Percentiles rank a stretch among this genome's conserved stretches.
Conservation (phyloP, 2,888 invertebrate species). For the Parnassius mnemosyne region DNA sequence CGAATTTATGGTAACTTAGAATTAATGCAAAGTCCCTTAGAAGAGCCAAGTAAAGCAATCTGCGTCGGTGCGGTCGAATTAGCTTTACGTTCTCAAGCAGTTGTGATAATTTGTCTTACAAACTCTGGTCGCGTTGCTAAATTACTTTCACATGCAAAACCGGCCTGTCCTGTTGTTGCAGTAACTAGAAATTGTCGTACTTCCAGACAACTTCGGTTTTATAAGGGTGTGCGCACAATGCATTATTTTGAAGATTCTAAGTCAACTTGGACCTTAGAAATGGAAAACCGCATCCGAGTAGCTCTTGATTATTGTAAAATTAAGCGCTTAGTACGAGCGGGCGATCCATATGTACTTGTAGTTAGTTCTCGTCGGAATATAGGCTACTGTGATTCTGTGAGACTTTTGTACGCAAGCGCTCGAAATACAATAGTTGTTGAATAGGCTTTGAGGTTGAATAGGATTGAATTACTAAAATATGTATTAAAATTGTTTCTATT, state of each 20-base stretch:
- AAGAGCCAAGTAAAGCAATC: constrained; percentile 77
- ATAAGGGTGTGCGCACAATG: constrained; percentile 75
- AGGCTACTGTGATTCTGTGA: constrained; percentile 66
- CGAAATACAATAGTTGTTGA: constrained; percentile 42
- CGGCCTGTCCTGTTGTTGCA: constrained; percentile 87
- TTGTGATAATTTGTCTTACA: constrained; percentile 87
- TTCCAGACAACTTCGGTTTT: constrained; percentile 82
- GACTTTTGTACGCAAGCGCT: constrained; percentile 65
- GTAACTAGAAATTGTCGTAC: constrained; percentile 85
- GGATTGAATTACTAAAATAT: no score
- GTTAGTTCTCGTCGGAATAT: constrained; percentile 64
- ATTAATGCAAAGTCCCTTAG: constrained; percentile 79
- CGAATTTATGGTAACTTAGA: constrained; percentile 87
- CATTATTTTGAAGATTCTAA: constrained; percentile 70
- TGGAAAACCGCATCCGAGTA: constrained; percentile 59
- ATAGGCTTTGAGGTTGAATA: neutral
- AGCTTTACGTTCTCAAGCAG: constrained; percentile 59
- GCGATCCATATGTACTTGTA: constrained; percentile 66
- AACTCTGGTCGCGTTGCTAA: constrained; percentile 86
- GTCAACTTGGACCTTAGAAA: constrained; percentile 57
- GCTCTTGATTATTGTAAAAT: constrained; percentile 71
- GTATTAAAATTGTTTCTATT: no score
- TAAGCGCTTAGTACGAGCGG: constrained; percentile 62
- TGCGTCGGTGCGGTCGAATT: constrained; percentile 67
- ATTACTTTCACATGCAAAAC: constrained; percentile 84